Conservation (phyloP, 2,888 invertebrate species). For the Strigamia maritima region DNA sequence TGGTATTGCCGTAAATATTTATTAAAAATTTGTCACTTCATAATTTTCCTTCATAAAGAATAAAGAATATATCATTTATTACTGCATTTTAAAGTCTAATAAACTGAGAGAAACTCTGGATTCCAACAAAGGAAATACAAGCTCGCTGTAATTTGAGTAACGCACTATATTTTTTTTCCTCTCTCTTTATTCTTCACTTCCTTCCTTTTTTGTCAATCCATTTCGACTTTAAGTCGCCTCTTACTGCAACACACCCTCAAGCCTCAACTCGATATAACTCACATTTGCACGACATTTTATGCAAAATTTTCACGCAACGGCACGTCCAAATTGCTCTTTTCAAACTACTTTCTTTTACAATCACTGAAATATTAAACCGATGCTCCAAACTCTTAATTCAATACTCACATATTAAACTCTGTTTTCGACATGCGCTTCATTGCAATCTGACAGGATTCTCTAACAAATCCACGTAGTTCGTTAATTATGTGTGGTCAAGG, state of each 20-base stretch:
- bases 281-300: constrained; percentile 30
- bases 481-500: constrained; percentile 18
- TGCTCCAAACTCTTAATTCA: background rate
- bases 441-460: background rate
- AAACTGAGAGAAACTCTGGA: too few relatives aligned
- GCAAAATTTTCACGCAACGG: constrained; percentile 27
- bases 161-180: background rate
- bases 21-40: too few relatives aligned
- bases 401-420: background rate
- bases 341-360: constrained; percentile 2
- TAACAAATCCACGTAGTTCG: constrained; percentile 16
- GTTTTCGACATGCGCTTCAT: background rate
- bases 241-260: constrained; percentile 6
- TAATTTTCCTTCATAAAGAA: too few relatives aligned
- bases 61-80: too few relatives aligned
- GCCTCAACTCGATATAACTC: constrained; percentile 14
- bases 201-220: background rate
- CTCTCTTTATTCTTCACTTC: background rate
- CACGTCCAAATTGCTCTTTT: constrained; percentile 13
- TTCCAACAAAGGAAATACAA: too few relatives aligned
- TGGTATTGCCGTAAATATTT: too few relatives aligned
- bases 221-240: constrained; percentile 1
- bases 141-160: background rate
- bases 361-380: constrained; percentile 25
- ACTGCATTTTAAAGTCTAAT: too few relatives aligned